These are phyloP conservation scores for Epsilonema sp. DNA, from an alignment of 2,888 invertebrate species.

Conservation along the genomic window DNA sequence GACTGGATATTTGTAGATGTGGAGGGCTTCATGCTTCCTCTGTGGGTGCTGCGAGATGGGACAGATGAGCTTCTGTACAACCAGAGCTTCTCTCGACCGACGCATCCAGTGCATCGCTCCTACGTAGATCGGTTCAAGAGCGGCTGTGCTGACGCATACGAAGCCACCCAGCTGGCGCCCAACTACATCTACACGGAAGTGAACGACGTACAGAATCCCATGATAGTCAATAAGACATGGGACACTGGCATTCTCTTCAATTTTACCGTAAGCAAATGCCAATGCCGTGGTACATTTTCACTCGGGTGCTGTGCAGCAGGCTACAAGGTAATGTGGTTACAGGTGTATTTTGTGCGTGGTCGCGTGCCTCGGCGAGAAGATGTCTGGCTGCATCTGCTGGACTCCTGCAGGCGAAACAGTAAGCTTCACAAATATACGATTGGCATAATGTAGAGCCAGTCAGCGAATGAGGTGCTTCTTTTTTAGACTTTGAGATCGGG, in stretches of 20 bases:
- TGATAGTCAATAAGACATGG: slow-evolving; percentile 20
- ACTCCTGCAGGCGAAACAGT: slow-evolving; percentile 16
- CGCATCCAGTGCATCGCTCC: slow-evolving; percentile 15
- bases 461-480: too few species aligned
- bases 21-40: slow-evolving; percentile 15
- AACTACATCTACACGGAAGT: slow-evolving; percentile 6
- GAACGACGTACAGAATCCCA: slow-evolving; percentile 23
- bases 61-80: slow-evolving; percentile 19
- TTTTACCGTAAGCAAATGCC: slow-evolving; percentile 18
- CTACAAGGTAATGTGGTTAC: neutral
- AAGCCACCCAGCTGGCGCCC: slow-evolving; percentile 18
- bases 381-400: neutral
- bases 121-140: slow-evolving; percentile 14
- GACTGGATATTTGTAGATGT: slow-evolving; percentile 10
- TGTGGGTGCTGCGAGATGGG: slow-evolving; percentile 21
- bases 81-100: slow-evolving; percentile 18
- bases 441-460: too few species aligned
- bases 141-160: slow-evolving; percentile 23
- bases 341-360: neutral
- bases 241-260: slow-evolving; percentile 24
- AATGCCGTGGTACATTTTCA: too few species aligned
- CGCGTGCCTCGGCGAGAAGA: neutral
- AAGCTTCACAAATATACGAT: too few species aligned
- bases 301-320: too few species aligned
- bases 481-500: slow-evolving; percentile 26